phyloP scores from a whole-genome alignment of 2,797 vertebrate genomes.

The Discoglossus pictus region DNA sequence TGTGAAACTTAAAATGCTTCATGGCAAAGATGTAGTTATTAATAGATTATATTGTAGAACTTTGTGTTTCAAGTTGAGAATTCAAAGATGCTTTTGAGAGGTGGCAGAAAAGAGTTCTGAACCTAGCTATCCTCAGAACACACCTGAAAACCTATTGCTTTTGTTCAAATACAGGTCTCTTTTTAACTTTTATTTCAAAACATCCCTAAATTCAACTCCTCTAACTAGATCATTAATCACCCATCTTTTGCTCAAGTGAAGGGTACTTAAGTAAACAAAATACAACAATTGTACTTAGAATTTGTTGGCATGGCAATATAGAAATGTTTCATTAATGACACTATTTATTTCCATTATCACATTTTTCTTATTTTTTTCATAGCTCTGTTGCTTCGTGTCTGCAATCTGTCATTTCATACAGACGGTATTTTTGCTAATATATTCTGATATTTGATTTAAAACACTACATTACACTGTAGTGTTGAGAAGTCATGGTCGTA shows the following conservation, averaged over 20 bases:
- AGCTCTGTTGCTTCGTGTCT: no score
- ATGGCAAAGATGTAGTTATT: no score
- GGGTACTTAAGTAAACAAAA: constrained; percentile 8
- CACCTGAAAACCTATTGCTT: not conserved
- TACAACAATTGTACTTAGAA: not conserved
- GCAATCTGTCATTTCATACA: no score
- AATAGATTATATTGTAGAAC: no score
- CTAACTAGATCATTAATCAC: constrained; percentile 14
- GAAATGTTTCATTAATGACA: constrained; percentile 14
- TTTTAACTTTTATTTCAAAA: constrained; percentile 11
- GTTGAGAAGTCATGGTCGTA: no score
- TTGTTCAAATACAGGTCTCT: not conserved
- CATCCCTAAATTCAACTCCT: constrained; percentile 2
- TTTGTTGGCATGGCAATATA: not conserved
- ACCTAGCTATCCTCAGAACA: not conserved
- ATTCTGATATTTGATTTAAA: no score
- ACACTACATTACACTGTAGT: no score
- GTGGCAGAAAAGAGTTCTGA: not conserved
- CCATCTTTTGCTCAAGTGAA: not conserved
- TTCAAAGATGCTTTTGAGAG: constrained; percentile 1
- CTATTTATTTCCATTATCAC: constrained; percentile 4
- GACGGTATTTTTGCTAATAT: no score
- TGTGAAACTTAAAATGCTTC: no score
- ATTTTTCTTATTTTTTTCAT: not conserved
- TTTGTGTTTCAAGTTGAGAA: no score